Percentiles rank a stretch among this genome's conserved stretches.
Conservation (phyloP, 2,797 vertebrate species). For the Enteromius thamalakanensis region DNA sequence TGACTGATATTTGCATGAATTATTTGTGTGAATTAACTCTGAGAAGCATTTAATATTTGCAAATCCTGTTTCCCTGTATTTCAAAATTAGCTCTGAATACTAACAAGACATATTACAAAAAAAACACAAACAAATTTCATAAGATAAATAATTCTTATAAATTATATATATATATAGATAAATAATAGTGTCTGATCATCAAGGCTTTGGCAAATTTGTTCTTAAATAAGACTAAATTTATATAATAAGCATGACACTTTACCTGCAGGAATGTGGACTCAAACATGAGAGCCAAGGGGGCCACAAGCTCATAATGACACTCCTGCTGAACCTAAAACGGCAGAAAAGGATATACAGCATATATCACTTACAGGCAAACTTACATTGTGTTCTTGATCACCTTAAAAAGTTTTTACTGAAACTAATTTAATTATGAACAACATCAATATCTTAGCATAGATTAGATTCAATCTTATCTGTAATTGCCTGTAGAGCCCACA, state of each 20-base stretch:
- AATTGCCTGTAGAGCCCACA: conserved; percentile 5
- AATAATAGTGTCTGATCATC: not conserved
- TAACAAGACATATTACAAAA: not conserved
- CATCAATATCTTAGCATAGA: not conserved
- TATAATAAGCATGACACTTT: conserved; percentile 47
- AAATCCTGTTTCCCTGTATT: not conserved
- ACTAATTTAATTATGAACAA: not conserved
- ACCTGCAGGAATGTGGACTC: conserved; percentile 90
- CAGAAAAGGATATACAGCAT: conserved; percentile 37
- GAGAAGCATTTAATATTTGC: not conserved
- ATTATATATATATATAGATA: no score
- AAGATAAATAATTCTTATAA: not conserved
- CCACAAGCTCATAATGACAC: conserved; percentile 89
- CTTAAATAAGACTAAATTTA: not conserved
- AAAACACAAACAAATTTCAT: not conserved
- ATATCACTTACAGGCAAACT: not conserved
- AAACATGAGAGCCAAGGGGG: conserved; percentile 90
- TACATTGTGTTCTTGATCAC: not conserved
- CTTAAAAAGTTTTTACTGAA: not conserved
- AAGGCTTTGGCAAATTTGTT: not conserved
- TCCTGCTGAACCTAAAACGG: conserved; percentile 86
- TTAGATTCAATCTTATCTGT: not conserved
- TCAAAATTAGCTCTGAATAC: no score
- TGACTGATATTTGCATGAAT: not conserved
- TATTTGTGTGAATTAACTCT: not conserved